phyloP scores from a whole-genome alignment of 2,113 vertebrate species.

The Leptocoma aspasia region DNA sequence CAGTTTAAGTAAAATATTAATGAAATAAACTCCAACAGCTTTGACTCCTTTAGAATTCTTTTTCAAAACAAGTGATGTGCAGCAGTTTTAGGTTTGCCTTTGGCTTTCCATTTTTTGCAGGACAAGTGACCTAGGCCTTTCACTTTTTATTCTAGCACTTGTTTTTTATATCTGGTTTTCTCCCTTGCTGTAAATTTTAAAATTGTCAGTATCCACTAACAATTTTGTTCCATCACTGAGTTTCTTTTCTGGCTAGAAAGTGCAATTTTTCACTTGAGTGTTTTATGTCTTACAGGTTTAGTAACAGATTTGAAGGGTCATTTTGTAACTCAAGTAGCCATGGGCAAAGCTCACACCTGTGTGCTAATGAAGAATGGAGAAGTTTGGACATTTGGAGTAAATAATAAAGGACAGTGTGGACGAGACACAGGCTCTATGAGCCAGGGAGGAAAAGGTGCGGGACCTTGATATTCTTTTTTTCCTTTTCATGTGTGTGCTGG shows the following conservation, averaged over 20 bases:
- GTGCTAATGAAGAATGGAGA: conserved; percentile 95
- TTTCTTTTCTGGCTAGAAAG: background rate
- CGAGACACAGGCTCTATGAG: conserved; percentile 94
- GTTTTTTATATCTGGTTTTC: background rate
- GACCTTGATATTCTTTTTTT: background rate
- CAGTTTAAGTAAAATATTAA: background rate
- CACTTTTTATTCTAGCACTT: background rate
- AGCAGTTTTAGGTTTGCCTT: background rate
- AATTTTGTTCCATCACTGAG: background rate
- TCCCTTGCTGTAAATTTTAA: background rate
- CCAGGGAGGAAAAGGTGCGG: conserved; percentile 93
- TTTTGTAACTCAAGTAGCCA: conserved; percentile 95
- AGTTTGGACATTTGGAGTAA: conserved; percentile 98
- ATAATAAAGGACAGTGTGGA: conserved; percentile 98
- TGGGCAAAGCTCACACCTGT: conserved; percentile 98
- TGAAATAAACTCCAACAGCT: background rate
- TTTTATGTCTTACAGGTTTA: conserved; percentile 78
- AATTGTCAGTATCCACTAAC: background rate
- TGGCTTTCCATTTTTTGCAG: background rate
- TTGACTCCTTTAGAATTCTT: background rate
- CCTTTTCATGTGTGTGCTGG: background rate
- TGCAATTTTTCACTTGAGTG: background rate
- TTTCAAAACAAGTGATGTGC: background rate
- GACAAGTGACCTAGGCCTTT: background rate
- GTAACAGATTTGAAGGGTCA: conserved; percentile 97